phyloP scores from a whole-genome alignment of 2,797 vertebrate genomes.

The Anabas testudineus region DNA sequence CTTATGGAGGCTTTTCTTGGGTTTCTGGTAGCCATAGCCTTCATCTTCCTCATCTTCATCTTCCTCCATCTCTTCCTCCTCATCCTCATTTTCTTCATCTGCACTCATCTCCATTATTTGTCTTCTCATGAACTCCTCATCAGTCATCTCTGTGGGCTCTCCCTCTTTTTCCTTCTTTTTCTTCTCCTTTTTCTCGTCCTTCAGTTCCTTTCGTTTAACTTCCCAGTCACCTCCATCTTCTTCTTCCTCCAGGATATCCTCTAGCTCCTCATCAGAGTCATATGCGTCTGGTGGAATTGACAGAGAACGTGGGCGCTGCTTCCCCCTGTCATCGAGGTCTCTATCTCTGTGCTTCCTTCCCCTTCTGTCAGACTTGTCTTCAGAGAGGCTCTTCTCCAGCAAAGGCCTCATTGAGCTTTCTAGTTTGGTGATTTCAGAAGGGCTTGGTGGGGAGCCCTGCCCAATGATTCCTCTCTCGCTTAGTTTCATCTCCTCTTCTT shows the following conservation, averaged over 20 bases:
- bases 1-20: slow-evolving; percentile 89
- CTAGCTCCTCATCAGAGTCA: slow-evolving; percentile 95
- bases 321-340: slow-evolving; percentile 87
- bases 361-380: slow-evolving; percentile 83
- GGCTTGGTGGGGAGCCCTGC: slow-evolving; percentile 90
- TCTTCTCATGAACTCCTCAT: slow-evolving; percentile 97
- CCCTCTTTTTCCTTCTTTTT: slow-evolving; percentile 83
- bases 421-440: slow-evolving; percentile 94
- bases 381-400: slow-evolving; percentile 86
- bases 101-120: slow-evolving; percentile 99
- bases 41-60: slow-evolving; percentile 87
- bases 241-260: slow-evolving; percentile 95
- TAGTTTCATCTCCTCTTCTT: slow-evolving; percentile 95
- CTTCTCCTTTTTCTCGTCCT: slow-evolving; percentile 89
- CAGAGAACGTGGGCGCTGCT: slow-evolving; percentile 91
- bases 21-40: slow-evolving; percentile 84
- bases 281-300: slow-evolving; percentile 95
- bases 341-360: slow-evolving; percentile 81
- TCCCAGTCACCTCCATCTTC: slow-evolving; percentile 92
- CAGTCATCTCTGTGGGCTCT: slow-evolving; percentile 88
- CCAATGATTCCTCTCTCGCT: slow-evolving; percentile 89
- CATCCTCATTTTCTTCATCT: slow-evolving; percentile 90
- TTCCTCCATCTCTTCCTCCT: slow-evolving; percentile 82
- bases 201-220: slow-evolving; percentile 86
- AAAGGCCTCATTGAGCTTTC: slow-evolving; percentile 93